Evolutionary conservation across 1,140 invertebrate genomes (phyloP).

Genomic region (Sminthurinus signatus): DNA sequence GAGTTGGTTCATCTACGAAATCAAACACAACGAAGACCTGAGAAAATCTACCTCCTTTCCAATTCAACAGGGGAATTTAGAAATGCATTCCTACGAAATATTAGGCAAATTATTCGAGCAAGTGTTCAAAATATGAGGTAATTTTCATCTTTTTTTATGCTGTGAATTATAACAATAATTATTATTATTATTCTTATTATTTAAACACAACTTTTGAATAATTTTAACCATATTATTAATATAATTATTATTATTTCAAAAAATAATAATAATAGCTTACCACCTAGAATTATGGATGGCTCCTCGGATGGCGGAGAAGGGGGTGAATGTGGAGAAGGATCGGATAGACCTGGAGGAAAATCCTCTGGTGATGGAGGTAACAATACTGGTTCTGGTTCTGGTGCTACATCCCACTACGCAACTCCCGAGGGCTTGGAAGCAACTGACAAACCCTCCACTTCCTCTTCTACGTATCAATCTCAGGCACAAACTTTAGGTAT

Average conservation of each 20-base stretch:
- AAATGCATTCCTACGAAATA: constrained; percentile 92
- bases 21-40: constrained; percentile 84
- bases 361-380: constrained; percentile 13
- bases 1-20: constrained; percentile 91
- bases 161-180: too few relatives aligned
- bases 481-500: constrained; percentile 41
- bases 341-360: too few relatives aligned
- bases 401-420: constrained; percentile 30
- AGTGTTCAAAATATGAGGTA: too few relatives aligned
- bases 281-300: constrained; percentile 48
- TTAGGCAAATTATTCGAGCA: constrained; percentile 91
- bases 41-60: constrained; percentile 93
- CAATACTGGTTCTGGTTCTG: too few relatives aligned
- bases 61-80: constrained; percentile 93
- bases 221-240: too few relatives aligned
- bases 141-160: too few relatives aligned
- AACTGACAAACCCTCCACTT: constrained; percentile 20
- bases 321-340: constrained; percentile 2
- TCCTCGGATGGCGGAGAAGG: constrained; percentile 17
- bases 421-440: constrained; percentile 34
- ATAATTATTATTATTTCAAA: too few relatives aligned
- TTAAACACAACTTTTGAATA: too few relatives aligned
- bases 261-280: constrained; percentile 91
- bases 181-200: too few relatives aligned
- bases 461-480: constrained; percentile 11